Conservation (phyloP, 2,797 vertebrate species). For the Melanotaenia trifasciata region DNA sequence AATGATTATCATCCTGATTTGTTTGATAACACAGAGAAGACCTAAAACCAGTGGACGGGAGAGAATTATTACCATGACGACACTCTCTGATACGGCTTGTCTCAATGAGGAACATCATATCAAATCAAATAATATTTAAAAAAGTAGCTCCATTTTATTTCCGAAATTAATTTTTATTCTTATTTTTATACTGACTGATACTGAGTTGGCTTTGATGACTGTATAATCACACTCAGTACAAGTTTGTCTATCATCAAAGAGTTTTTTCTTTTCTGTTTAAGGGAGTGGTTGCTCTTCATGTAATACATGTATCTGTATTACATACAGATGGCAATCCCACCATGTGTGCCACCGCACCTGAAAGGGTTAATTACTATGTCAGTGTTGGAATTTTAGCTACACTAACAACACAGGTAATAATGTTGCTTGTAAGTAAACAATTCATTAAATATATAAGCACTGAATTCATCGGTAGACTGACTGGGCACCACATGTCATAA, state of each 20-base stretch:
- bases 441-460: too few relatives aligned
- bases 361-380: not conserved
- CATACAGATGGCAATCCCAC: too few relatives aligned
- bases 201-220: not conserved
- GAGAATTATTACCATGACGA: slow-evolving; percentile 26
- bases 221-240: not conserved
- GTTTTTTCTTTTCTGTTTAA: not conserved
- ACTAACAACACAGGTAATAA: not conserved
- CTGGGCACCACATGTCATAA: not conserved
- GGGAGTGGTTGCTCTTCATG: not conserved
- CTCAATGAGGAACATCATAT: slow-evolving; percentile 23
- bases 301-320: slow-evolving; percentile 9
- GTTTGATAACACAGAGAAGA: slow-evolving; percentile 57
- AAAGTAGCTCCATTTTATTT: slow-evolving; percentile 12
- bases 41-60: slow-evolving; percentile 33
- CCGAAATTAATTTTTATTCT: slow-evolving; percentile 1
- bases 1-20: slow-evolving; percentile 58
- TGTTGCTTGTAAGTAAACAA: too few relatives aligned
- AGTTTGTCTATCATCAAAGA: not conserved
- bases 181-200: not conserved
- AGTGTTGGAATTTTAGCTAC: slow-evolving; percentile 7
- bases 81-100: slow-evolving; percentile 14
- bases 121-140: slow-evolving; percentile 35
- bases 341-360: too few relatives aligned
- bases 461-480: not conserved